A percentile compares a stretch with the other conserved stretches of the same genome.
Evolutionary conservation across 2,888 invertebrate species (phyloP).

Genomic region (Synanthedon myopaeformis): DNA sequence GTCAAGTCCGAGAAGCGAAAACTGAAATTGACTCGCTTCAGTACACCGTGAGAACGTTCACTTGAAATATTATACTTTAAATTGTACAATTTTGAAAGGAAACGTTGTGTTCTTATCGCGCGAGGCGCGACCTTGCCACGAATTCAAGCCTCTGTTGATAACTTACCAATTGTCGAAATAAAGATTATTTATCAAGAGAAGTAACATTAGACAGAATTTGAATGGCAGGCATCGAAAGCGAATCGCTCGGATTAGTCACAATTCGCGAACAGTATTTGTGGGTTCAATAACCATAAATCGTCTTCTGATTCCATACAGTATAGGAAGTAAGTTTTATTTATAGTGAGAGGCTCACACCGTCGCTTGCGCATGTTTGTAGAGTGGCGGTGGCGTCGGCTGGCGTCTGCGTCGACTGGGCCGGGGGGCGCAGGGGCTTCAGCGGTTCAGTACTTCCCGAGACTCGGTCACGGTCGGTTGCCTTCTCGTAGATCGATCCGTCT

Average conservation of each 20-base stretch:
- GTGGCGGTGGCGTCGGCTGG: slow-evolving; percentile 7
- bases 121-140: neutral
- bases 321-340: slow-evolving; percentile 64
- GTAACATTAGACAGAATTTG: slow-evolving; percentile 13
- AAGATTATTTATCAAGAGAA: too few relatives aligned
- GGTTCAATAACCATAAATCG: slow-evolving; percentile 65
- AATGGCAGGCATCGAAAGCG: slow-evolving; percentile 28
- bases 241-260: slow-evolving; percentile 27
- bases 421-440: slow-evolving; percentile 14
- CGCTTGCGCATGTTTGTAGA: slow-evolving; percentile 9
- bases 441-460: slow-evolving; percentile 30
- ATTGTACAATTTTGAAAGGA: neutral
- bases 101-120: neutral
- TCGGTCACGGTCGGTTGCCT: slow-evolving; percentile 33
- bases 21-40: slow-evolving; percentile 1
- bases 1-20: slow-evolving; percentile 1
- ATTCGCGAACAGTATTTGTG: slow-evolving; percentile 45
- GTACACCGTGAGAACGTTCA: slow-evolving; percentile 2
- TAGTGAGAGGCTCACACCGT: slow-evolving; percentile 35
- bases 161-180: neutral
- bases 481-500: slow-evolving; percentile 17
- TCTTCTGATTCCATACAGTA: slow-evolving; percentile 49
- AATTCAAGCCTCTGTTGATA: neutral
- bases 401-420: slow-evolving; percentile 10
- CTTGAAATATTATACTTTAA: neutral